Evolutionary conservation across 2,113 vertebrate species (phyloP).

Genomic region (Xiphorhynchus elegans): DNA sequence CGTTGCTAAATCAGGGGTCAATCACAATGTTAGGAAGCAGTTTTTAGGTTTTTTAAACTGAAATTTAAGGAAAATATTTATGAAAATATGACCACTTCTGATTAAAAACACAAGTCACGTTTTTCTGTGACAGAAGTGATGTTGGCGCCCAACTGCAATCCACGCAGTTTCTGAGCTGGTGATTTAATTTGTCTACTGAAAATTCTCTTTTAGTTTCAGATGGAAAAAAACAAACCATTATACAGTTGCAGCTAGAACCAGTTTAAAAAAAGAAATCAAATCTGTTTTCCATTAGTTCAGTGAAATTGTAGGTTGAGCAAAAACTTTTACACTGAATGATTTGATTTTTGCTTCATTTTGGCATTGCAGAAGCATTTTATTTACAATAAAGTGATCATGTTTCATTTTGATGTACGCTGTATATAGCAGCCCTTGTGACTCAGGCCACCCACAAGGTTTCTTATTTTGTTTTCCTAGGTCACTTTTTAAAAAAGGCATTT

Average conservation of each 20-base stretch:
- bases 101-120: background rate
- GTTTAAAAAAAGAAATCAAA: background rate
- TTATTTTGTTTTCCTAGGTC: slow-evolving; percentile 55
- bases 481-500: slow-evolving; percentile 70
- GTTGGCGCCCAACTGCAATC: background rate
- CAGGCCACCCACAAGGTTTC: background rate
- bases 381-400: background rate
- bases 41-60: background rate
- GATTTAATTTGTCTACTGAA: background rate
- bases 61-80: background rate
- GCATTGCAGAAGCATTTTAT: background rate
- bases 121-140: background rate
- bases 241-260: background rate
- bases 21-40: background rate
- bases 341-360: background rate
- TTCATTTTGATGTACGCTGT: background rate
- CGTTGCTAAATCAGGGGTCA: background rate
- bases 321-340: background rate
- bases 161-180: background rate
- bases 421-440: background rate
- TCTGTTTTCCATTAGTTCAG: background rate
- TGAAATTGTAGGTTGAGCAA: background rate
- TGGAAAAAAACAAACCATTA: background rate
- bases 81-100: background rate
- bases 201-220: background rate